phyloP scores from a whole-genome alignment of 2,113 vertebrate species.

The Mandrillus leucophaeus region DNA sequence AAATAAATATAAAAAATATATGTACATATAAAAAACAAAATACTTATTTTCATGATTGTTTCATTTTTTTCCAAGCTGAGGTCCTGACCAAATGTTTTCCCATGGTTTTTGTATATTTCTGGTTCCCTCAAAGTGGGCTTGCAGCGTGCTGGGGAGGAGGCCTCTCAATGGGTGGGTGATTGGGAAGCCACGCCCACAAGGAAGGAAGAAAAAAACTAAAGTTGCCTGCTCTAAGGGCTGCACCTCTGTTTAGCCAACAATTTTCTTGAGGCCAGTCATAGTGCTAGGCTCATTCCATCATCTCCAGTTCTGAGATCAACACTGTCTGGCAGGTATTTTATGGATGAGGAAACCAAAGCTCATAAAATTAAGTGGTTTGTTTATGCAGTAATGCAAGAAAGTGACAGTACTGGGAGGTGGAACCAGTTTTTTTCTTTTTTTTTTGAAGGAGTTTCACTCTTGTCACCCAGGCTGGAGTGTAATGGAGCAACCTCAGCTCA shows the following conservation, averaged over 20 bases:
- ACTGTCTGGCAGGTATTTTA: not conserved
- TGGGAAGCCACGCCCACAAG: not conserved
- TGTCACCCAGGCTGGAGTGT: too few species aligned
- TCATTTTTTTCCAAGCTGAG: not conserved
- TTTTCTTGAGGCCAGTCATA: not conserved
- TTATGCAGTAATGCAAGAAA: not conserved
- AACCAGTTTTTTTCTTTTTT: not conserved
- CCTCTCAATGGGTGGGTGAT: not conserved
- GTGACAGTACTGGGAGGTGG: not conserved
- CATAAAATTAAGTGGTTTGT: not conserved
- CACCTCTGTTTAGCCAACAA: not conserved
- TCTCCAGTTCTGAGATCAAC: not conserved
- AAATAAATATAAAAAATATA: too few species aligned
- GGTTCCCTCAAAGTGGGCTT: not conserved
- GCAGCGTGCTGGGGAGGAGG: not conserved
- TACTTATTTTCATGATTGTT: not conserved
- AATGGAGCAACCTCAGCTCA: too few species aligned
- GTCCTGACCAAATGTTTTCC: not conserved
- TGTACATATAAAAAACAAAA: not conserved
- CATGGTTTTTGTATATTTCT: not conserved
- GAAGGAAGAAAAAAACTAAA: not conserved
- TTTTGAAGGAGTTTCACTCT: too few species aligned
- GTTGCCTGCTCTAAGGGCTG: not conserved
- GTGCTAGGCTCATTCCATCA: too few species aligned
- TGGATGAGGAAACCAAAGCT: not conserved